Percentiles rank a stretch among this genome's conserved stretches.
Conservation (phyloP, 2,888 invertebrate genomes). For the Dione juno region DNA sequence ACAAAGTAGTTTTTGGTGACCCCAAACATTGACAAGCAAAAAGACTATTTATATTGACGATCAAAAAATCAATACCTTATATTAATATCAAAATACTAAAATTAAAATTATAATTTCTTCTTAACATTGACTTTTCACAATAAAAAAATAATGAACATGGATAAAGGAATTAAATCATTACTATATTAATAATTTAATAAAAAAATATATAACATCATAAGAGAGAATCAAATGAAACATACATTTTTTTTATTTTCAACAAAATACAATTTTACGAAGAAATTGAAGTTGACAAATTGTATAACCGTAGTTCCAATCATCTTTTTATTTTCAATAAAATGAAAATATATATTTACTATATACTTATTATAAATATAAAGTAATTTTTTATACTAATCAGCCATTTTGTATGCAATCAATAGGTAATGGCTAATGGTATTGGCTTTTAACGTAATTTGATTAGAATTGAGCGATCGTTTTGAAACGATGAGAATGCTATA, state of each 20-base stretch:
- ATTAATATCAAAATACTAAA: conserved; percentile 18
- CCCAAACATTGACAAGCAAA: no score
- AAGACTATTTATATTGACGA: conserved; percentile 21
- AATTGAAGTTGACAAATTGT: conserved; percentile 8
- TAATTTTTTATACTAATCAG: conserved; percentile 5
- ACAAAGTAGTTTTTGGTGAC: not conserved
- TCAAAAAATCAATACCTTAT: not conserved
- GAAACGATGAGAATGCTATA: not conserved
- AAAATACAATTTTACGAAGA: conserved; percentile 4
- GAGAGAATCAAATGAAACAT: not conserved
- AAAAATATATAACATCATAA: not conserved
- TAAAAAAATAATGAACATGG: conserved; percentile 19
- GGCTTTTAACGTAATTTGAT: conserved; percentile 15
- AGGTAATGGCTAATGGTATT: not conserved
- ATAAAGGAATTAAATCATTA: not conserved
- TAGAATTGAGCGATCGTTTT: conserved; percentile 8
- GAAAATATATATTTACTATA: conserved; percentile 12
- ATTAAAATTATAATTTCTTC: conserved; percentile 5
- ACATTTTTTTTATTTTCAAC: not conserved
- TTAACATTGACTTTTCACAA: conserved; percentile 19
- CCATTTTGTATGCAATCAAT: conserved; percentile 4
- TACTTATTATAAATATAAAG: not conserved
- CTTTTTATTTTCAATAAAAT: not conserved
- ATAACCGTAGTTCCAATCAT: not conserved
- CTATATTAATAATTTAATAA: not conserved